Conservation (phyloP, 2,888 invertebrate species). For the Lepidochitona cinerea region DNA sequence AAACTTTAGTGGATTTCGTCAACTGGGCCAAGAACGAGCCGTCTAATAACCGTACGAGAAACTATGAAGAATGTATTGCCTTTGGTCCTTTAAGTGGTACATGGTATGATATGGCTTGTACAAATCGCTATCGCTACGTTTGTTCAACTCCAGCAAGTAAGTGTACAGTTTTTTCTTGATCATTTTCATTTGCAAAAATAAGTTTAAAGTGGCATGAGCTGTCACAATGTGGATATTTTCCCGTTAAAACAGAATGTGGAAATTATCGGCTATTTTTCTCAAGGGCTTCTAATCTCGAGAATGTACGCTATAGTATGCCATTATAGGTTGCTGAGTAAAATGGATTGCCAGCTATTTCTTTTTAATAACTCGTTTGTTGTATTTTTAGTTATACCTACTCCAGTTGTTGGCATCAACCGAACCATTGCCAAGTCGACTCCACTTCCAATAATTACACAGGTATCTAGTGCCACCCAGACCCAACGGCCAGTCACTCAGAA, state of each 20-base stretch:
- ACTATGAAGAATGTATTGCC: not conserved
- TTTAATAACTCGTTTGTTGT: no score
- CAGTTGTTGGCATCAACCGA: not conserved
- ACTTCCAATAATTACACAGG: not conserved
- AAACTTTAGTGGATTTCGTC: constrained; percentile 45
- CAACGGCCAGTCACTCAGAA: not conserved
- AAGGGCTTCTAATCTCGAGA: no score
- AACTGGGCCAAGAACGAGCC: constrained; percentile 57
- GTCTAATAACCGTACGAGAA: not conserved
- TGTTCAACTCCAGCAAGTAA: not conserved
- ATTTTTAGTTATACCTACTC: not conserved
- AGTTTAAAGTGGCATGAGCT: no score
- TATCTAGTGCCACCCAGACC: not conserved
- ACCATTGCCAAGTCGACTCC: not conserved
- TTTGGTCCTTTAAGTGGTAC: not conserved
- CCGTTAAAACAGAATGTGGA: no score
- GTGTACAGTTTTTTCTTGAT: no score
- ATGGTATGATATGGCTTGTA: not conserved
- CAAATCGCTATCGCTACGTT: not conserved
- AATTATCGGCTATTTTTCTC: no score
- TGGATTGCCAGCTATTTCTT: no score
- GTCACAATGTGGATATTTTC: no score
- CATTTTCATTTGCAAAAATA: no score
- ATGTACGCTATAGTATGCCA: no score
- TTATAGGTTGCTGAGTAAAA: no score